Base-by-base conservation (phyloP, 2,797 vertebrate species). In the Rhinichthys osculus region DNA sequence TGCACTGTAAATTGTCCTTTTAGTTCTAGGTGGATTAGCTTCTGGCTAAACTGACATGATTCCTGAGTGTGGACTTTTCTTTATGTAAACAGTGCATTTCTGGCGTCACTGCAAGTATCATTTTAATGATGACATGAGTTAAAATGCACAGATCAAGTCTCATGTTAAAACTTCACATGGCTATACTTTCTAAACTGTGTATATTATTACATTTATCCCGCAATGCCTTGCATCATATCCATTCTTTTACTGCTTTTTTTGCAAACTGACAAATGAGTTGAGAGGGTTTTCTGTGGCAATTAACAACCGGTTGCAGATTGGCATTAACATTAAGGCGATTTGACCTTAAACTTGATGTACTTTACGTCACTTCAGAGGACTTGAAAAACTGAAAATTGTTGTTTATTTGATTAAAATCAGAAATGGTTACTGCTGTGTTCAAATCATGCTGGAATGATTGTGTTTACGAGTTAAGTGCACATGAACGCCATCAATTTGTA, bases 1-100 rank as follows among this genome's bases (percentile, higher is more conserved):
- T 67, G 62, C 42, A n/a, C 19, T 35, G 64, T 13, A 50, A 10
- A 52, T 38, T 78, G 33, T 35, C 4, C 5, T 52, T 52, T 70
- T 70, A 38, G 64, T n/a, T 54, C 2, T 50, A 17, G 64, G 23
- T 0, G 5, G 21, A 54, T 81, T 81, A 69, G 23, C 44, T 54
- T 81, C 44, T 69, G 19, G 13, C 33, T 67, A 23, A 33, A 66
- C 40, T 79, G 40, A 23, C 40, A 14, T 17, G 52, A 6, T 52
- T 67, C 62, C 62, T 35, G 0, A 33, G 5, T 67, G 62, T 67
- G 59, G 14, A 9, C 27, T 66, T 79, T 21, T 57, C 16, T 59
- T 67, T 30, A 64, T 64, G 38, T 11, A 78, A 64, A 42, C 57
- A 30, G 38, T 64, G 54, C 14, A 64, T 80, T 80, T 67, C 27